Conservation (phyloP, 2,113 vertebrate genomes). For the Mobula birostris region DNA sequence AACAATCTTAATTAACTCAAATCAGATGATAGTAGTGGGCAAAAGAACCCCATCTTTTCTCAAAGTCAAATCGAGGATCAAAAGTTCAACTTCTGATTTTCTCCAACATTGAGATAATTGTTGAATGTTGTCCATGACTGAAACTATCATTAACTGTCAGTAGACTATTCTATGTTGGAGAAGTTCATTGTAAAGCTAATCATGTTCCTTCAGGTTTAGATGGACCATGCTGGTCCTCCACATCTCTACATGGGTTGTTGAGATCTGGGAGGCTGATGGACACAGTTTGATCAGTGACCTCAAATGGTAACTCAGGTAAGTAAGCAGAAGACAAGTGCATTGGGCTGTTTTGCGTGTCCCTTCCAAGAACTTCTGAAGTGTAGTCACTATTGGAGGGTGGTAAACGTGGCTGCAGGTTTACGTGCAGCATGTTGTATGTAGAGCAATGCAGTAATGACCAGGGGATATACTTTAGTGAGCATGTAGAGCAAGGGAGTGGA, state of each 20-base stretch:
- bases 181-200: not conserved
- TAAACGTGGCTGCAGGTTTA: too few relatives aligned
- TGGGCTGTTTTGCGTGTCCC: too few relatives aligned
- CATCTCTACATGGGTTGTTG: not conserved
- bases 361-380: too few relatives aligned
- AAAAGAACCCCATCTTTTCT: too few relatives aligned
- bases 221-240: not conserved
- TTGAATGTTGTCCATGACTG: not conserved
- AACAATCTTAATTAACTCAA: too few relatives aligned
- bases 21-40: too few relatives aligned
- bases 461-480: not conserved
- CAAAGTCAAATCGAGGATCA: too few relatives aligned
- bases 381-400: too few relatives aligned
- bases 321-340: too few relatives aligned
- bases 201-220: not conserved
- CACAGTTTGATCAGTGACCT: not conserved
- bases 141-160: not conserved
- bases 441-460: too few relatives aligned
- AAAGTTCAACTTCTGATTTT: too few relatives aligned
- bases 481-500: not conserved
- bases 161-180: not conserved
- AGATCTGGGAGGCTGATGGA: not conserved
- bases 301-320: not conserved
- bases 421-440: too few relatives aligned
- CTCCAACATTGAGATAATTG: not conserved